Evolutionary conservation across 2,113 vertebrate genomes (phyloP).

Genomic region (Paraplagusia blochii): DNA sequence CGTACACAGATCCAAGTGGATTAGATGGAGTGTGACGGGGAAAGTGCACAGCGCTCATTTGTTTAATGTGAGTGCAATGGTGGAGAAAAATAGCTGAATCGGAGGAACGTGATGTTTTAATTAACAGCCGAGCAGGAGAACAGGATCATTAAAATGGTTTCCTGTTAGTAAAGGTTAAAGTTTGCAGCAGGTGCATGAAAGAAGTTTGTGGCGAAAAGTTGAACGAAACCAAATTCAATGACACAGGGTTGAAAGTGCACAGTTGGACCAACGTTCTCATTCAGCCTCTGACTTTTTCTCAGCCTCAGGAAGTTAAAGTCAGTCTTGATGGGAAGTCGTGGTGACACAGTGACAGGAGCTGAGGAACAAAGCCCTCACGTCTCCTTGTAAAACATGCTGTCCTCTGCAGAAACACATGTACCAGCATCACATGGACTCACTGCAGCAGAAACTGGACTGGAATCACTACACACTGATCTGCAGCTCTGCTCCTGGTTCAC

Average conservation of each 20-base stretch:
- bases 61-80: slow-evolving; percentile 20
- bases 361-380: slow-evolving; percentile 34
- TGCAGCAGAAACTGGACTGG: slow-evolving; percentile 28
- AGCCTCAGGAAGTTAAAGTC: slow-evolving; percentile 38
- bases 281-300: slow-evolving; percentile 29
- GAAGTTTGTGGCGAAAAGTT: too few species aligned
- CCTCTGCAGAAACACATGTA: slow-evolving; percentile 18
- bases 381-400: slow-evolving; percentile 34
- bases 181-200: neutral
- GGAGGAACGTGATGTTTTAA: slow-evolving; percentile 55
- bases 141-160: slow-evolving; percentile 51
- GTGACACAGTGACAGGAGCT: slow-evolving; percentile 55
- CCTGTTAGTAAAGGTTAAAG: slow-evolving; percentile 48
- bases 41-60: slow-evolving; percentile 25
- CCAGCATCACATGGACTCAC: slow-evolving; percentile 37
- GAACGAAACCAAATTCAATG: too few species aligned
- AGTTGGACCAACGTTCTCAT: too few species aligned
- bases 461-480: slow-evolving; percentile 22
- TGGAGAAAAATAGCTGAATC: slow-evolving; percentile 46
- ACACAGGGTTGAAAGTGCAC: too few species aligned
- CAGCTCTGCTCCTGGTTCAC: slow-evolving; percentile 26
- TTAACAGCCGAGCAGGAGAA: slow-evolving; percentile 36
- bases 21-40: slow-evolving; percentile 21
- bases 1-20: slow-evolving; percentile 28
- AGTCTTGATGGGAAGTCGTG: slow-evolving; percentile 44